phyloP scores from a whole-genome alignment of 2,797 vertebrate species.

The Oreonectes daqikongensis region DNA sequence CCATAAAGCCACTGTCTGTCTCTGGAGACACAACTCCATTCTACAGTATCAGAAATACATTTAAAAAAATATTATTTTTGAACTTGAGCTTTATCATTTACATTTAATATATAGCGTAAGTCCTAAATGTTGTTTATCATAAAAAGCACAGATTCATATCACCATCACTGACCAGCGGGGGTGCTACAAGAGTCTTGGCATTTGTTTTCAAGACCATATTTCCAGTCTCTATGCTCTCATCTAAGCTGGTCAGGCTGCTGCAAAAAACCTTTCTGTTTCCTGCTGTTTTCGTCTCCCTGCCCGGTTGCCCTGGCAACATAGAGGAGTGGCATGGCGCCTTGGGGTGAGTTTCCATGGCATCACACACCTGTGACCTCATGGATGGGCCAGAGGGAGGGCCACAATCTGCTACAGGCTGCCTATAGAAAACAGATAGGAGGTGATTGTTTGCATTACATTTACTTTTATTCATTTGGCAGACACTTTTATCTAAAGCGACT shows the following conservation, averaged over 20 bases:
- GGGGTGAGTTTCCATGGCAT: constrained; percentile 22
- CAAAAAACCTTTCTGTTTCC: constrained; percentile 35
- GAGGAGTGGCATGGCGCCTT: constrained; percentile 24
- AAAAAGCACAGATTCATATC: not conserved
- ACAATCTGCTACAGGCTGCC: constrained; percentile 36
- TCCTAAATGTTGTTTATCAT: not conserved
- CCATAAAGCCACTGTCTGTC: constrained; percentile 93
- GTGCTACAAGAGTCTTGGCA: constrained; percentile 13
- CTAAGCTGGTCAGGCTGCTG: constrained; percentile 74
- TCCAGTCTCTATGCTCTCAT: constrained; percentile 57
- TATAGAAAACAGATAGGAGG: constrained; percentile 43
- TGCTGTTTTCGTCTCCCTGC: not conserved
- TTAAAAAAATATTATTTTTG: not conserved
- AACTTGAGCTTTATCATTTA: not conserved
- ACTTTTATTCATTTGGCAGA: too few species aligned
- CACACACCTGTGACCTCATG: constrained; percentile 3
- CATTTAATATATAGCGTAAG: not conserved
- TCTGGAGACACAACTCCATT: constrained; percentile 89
- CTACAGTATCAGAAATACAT: constrained; percentile 67
- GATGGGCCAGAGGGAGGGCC: constrained; percentile 10
- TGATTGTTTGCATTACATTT: too few species aligned
- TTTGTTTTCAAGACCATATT: constrained; percentile 61
- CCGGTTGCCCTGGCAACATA: constrained; percentile 35
- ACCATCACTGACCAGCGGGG: constrained; percentile 72
- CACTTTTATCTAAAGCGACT: too few species aligned